Percentiles rank a stretch among this genome's conserved stretches.
Evolutionary conservation across 2,797 vertebrate species (phyloP).

Genomic region (Heterohyrax brucei): DNA sequence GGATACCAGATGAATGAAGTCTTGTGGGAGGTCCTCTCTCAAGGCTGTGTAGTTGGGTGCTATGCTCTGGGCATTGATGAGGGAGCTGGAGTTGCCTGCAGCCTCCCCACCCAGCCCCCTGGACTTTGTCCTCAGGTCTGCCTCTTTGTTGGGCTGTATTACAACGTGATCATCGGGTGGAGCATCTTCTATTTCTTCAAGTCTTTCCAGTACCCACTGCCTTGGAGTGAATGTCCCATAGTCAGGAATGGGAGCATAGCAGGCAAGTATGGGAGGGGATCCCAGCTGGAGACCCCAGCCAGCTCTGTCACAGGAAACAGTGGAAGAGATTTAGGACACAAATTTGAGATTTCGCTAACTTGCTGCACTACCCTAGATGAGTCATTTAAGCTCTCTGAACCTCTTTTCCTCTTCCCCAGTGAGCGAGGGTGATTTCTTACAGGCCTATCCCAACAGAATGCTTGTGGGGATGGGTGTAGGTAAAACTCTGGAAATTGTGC

Average conservation of each 20-base stretch:
- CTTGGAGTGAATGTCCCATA: slow-evolving; percentile 97
- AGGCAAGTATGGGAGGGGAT: slow-evolving; percentile 90
- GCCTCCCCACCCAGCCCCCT: rapidly evolving
- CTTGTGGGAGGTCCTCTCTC: not conserved
- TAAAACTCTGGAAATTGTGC: not conserved
- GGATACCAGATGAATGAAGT: slow-evolving; percentile 46
- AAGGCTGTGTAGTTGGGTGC: not conserved
- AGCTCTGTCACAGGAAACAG: not conserved
- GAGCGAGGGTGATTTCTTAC: not conserved
- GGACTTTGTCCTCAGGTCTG: slow-evolving; percentile 92
- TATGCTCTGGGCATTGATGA: not conserved
- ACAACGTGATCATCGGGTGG: slow-evolving; percentile 98
- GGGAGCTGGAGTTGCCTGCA: not conserved
- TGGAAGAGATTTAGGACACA: not conserved
- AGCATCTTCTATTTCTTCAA: slow-evolving; percentile 99
- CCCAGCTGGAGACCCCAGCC: not conserved
- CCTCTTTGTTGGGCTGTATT: slow-evolving; percentile 97
- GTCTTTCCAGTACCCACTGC: slow-evolving; percentile 97
- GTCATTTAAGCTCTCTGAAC: not conserved
- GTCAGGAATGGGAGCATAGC: slow-evolving; percentile 93
- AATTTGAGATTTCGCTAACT: not conserved
- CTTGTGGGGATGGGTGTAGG: not conserved
- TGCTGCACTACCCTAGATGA: not conserved
- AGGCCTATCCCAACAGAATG: not conserved
- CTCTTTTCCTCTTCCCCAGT: not conserved